A percentile compares a stretch with the other conserved stretches of the same genome.
Conservation (phyloP, 2,888 invertebrate species). For the Clivina fossor region DNA sequence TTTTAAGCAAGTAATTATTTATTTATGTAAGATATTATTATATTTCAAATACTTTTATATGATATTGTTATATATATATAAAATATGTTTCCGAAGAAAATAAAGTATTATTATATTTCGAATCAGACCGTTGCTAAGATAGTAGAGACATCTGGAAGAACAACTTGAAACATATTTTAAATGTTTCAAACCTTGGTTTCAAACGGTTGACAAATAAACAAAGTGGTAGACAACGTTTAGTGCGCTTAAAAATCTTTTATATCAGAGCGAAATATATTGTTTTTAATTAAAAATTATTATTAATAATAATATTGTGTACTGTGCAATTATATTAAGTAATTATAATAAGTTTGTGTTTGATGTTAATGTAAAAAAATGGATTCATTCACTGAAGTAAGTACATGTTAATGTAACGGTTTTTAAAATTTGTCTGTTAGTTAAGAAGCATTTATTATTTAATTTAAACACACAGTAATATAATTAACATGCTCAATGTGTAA, state of each 20-base stretch:
- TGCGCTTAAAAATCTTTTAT: not conserved
- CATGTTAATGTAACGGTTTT: constrained; percentile 23
- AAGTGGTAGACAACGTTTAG: constrained; percentile 18
- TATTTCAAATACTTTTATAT: no score
- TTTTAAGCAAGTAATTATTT: not conserved
- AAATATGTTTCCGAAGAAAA: constrained; percentile 6
- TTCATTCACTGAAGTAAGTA: constrained; percentile 66
- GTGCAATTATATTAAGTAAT: constrained; percentile 11
- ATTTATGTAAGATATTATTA: constrained; percentile 2
- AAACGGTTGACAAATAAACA: constrained; percentile 30
- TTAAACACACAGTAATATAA: not conserved
- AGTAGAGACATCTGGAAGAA: not conserved
- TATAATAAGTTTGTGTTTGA: constrained; percentile 35
- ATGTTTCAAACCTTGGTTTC: constrained; percentile 16
- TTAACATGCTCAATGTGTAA: not conserved
- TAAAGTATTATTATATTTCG: not conserved
- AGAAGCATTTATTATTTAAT: not conserved
- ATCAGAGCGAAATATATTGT: no score
- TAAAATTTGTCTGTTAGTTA: not conserved
- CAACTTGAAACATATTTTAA: constrained; percentile 14
- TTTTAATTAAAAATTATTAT: constrained; percentile 11
- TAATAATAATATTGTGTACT: constrained; percentile 11
- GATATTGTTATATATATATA: constrained; percentile 3
- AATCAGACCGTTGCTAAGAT: constrained; percentile 1
- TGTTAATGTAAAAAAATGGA: constrained; percentile 56